Evolutionary conservation across 2,797 vertebrate genomes (phyloP), one percentile per base, ranked within the genome.

Genomic region (Trachurus trachurus): DNA sequence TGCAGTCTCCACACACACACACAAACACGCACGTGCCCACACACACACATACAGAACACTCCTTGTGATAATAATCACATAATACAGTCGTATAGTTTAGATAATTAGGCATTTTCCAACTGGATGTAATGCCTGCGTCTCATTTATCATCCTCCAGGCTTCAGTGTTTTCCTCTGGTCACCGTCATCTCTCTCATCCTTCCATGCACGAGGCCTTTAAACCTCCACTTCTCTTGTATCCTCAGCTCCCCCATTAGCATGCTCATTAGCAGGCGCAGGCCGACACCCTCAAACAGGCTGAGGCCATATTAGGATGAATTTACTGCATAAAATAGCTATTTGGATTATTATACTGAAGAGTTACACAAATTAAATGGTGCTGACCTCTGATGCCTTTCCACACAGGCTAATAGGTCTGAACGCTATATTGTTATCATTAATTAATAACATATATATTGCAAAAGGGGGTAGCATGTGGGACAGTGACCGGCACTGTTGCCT

Each of bases 71-170:
- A 34, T 34, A 34, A 34, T 34, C 5, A 6, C 31, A 34, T 34
- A 34, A 34, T 34, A 34, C 31, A 34, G 31, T 34, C 4, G 31
- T 34, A 34, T n/a, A n/a, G 26, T 49, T 31, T 45, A 8, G n/a
- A 22, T 45, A 58, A 59, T 1, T 12, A 42, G 1, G 8, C 17
- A 5, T 21, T 74, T 1, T 21, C 34, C 60, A 19, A 9, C 8
- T 19, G 34, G 54, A 42, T 53, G 39, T 26, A 26, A 26, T 63
- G 15, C 22, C 7, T 17, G 17, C 11, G 49, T 66, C 47, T 59
- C 56, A 76, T 68, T 66, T 37, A 37, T 6, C 52, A 21, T 58
- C 22, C 60, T 63, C 74, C 64, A 53, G 56, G n/a, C 59, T 76
- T 60, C 74, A 10, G 56, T 29, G 13, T 21, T 21, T 44, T 69